Base-by-base conservation (phyloP, 2,888 invertebrate species). In the Scelioninae gen. 1 region DNA sequence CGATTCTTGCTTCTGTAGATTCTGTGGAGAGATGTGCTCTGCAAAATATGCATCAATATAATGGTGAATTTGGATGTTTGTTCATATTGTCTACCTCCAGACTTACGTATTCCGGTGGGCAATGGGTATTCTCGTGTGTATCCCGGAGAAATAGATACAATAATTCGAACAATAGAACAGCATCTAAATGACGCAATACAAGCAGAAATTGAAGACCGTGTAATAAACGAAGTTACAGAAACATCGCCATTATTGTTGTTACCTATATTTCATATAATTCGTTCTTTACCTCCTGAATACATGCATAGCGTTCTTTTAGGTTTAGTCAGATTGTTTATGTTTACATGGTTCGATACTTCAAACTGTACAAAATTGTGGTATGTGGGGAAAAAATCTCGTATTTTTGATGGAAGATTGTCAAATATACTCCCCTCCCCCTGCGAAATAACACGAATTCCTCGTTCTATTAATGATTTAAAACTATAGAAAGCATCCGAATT, bases 401-500 rank as follows among this genome's bases (percentile, higher is more conserved):
- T 32, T 15, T 45, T 71, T 16, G 51, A 79, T 80, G 11, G 45
- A 9, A 76, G 43, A 63, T 74, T 74, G 15, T 15, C 60, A 11
- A 23, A 49, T 8, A 79, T 66, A 5, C 43, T 40, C 23, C 72
- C 84, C 9, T n/a, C n/a, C n/a, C 72, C 68, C 15, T 62, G 47
- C 43, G 63, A 82, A 76, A 60, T 84, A 0, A 82, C 76, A 13
- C 58, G 80, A 4, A 29, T 16, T 9, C n/a, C n/a, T n/a, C 75
- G 58, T 31, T 77, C 74, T 1, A 15, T 80, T 31, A 40, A 38
- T 11, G 47, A 66, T 49, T 38, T 74, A 23, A 6, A 10, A 29
- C 15, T 51, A 32, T 82, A 62, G 49, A 85, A 85, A 66, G 82
- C 78, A 31, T 83, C 65, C 5, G 76, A 85, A 13, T 84, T 38